phyloP scores from a whole-genome alignment of 2,797 vertebrate genomes.

The Lepilemur septentrionalis region DNA sequence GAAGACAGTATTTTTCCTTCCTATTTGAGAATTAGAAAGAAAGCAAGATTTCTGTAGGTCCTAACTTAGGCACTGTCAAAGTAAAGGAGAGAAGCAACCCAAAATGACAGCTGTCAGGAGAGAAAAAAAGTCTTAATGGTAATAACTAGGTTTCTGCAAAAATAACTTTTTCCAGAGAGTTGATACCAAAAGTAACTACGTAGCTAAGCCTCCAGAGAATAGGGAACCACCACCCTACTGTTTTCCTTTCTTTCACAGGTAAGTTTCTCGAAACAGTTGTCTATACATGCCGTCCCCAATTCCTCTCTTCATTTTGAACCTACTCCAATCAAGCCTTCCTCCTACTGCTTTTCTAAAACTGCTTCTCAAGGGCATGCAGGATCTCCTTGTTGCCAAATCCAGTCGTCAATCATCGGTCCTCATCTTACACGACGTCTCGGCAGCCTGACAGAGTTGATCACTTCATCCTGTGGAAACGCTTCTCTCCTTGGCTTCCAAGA shows the following conservation, averaged over 20 bases:
- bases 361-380: neutral
- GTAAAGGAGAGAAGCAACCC: neutral
- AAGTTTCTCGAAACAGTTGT: neutral
- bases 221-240: neutral
- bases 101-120: constrained; percentile 51
- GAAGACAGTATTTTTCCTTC: neutral
- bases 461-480: neutral
- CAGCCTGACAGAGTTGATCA: neutral
- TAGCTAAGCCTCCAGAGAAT: neutral
- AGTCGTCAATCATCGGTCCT: neutral
- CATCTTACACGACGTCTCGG: neutral
- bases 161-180: constrained; percentile 19
- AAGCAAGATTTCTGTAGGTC: constrained; percentile 11
- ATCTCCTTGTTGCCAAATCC: neutral
- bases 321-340: neutral
- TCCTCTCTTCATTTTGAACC: neutral
- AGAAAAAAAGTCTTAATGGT: neutral
- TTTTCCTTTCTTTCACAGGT: neutral
- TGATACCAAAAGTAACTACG: neutral
- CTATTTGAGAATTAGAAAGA: constrained; percentile 31
- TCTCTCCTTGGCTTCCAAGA: neutral
- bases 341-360: neutral
- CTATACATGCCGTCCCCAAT: neutral
- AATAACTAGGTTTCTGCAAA: constrained; percentile 54
- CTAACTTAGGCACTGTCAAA: constrained; percentile 26